These are phyloP conservation scores for Gymnothorax reevesii DNA, from an alignment of 2,797 vertebrate species.

Conservation along the genomic window DNA sequence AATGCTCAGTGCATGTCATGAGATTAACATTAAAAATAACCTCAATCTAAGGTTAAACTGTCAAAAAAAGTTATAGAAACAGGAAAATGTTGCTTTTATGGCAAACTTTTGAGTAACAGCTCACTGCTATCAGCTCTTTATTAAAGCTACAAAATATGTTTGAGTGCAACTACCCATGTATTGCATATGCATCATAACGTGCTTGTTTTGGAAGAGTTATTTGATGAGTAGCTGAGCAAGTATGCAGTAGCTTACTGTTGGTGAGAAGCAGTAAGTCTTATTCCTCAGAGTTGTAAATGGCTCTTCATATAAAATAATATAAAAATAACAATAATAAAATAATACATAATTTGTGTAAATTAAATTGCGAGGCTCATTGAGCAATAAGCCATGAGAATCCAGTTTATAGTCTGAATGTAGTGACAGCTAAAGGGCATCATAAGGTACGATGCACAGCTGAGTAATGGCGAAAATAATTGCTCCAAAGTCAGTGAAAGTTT, in stretches of 20 bases:
- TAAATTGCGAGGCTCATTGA: too few relatives aligned
- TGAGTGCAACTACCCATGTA: background rate
- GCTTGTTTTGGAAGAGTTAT: background rate
- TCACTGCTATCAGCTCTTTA: background rate
- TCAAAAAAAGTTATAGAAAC: background rate
- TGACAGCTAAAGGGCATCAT: too few relatives aligned
- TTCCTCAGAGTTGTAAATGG: background rate
- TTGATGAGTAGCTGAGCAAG: background rate
- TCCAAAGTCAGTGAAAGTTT: too few relatives aligned
- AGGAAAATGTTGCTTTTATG: too few relatives aligned
- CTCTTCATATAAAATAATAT: background rate
- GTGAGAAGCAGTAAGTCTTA: background rate
- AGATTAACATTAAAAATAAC: background rate
- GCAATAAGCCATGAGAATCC: too few relatives aligned
- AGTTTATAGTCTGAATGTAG: too few relatives aligned
- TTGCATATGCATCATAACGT: background rate
- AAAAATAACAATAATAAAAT: too few relatives aligned
- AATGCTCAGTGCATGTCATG: background rate
- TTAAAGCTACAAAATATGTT: background rate
- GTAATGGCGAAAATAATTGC: too few relatives aligned
- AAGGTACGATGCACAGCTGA: too few relatives aligned
- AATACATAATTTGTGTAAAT: too few relatives aligned
- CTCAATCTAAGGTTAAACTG: background rate
- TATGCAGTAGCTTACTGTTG: background rate
- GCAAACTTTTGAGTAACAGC: background rate